Base-by-base conservation (phyloP, 2,797 vertebrate genomes). In the Bovichtus diacanthus region DNA sequence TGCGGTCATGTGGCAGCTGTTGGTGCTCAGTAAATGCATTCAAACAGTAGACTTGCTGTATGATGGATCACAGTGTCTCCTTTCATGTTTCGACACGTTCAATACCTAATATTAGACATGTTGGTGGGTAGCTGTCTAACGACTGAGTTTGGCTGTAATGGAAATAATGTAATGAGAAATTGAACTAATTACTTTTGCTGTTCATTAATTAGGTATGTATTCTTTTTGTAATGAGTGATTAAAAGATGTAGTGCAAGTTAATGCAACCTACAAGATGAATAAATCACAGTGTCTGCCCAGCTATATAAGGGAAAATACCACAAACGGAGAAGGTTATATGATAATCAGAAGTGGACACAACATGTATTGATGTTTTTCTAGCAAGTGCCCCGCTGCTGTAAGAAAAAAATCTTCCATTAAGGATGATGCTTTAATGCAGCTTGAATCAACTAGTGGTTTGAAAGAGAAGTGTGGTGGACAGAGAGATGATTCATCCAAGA, bases 401-500 rank as follows among this genome's bases (percentile, higher is more conserved):
- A 43, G n/a, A n/a, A 60, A 71, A 44, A 3, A 39, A 65, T 87
- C 75, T 54, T 81, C 67, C 71, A 83, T 70, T 84, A 63, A 86
- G 66, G 55, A 83, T 72, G 36, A 61, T 0, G 16, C 58, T 50
- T 64, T 75, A 80, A 82, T 81, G 70, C 36, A 70, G 59, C 74
- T 78, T 80, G 71, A 84, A 81, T 82, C 58, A 71, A 65, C 64
- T 78, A 73, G 38, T 59, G 50, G 60, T 58, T 74, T 80, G 59
- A 73, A 60, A 83, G 62, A 73, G 50, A 80, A 50, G 31, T 15
- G 70, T 36, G 50, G 53, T 50, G 53, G 69, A 63, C 25, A 47
- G 15, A 65, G 43, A 60, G 76, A 82, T 78, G 74, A 85, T 81
- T 81, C 71, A 81, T 76, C 72, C 15, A 12, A 80, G 54, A 91